These are phyloP conservation scores for Galeopterus variegatus DNA, from an alignment of 2,113 vertebrate species.

Conservation along the genomic window DNA sequence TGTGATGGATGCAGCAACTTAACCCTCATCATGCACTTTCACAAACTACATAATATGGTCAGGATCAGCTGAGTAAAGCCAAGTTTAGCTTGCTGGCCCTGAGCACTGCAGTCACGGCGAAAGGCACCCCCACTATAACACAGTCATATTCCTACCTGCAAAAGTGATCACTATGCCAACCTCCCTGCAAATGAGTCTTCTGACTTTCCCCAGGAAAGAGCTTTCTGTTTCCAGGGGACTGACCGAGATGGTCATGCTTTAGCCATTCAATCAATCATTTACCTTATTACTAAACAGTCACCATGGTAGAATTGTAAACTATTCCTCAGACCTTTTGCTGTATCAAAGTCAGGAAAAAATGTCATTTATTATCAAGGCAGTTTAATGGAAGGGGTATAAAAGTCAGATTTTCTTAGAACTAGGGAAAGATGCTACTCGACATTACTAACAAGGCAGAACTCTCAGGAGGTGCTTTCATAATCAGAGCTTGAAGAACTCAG, in stretches of 20 bases:
- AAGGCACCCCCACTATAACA: conserved; percentile 30
- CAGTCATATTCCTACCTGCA: conserved; percentile 78
- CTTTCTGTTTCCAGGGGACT: conserved; percentile 40
- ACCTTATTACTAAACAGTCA: conserved; percentile 35
- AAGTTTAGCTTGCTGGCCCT: conserved; percentile 75
- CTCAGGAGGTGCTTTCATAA: background rate
- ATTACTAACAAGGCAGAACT: background rate
- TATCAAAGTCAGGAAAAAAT: conserved; percentile 44
- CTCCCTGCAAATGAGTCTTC: conserved; percentile 68
- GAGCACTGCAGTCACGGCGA: conserved; percentile 62
- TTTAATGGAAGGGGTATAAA: conserved; percentile 67
- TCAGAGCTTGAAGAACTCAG: background rate
- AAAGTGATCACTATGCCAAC: conserved; percentile 71
- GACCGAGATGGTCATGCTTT: conserved; percentile 8
- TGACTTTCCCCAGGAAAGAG: conserved; percentile 60
- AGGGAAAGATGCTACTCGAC: background rate
- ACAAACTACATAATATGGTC: conserved; percentile 70
- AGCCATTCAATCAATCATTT: background rate
- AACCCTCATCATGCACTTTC: conserved; percentile 68
- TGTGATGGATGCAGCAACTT: conserved; percentile 58
- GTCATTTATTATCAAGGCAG: conserved; percentile 12
- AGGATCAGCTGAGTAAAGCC: conserved; percentile 75
- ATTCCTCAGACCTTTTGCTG: background rate
- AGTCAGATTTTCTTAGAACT: conserved; percentile 39
- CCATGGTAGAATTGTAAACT: background rate